These are phyloP conservation scores for Rhopalosiphum padi DNA, from an alignment of 1,140 invertebrate species.

Conservation along the genomic window DNA sequence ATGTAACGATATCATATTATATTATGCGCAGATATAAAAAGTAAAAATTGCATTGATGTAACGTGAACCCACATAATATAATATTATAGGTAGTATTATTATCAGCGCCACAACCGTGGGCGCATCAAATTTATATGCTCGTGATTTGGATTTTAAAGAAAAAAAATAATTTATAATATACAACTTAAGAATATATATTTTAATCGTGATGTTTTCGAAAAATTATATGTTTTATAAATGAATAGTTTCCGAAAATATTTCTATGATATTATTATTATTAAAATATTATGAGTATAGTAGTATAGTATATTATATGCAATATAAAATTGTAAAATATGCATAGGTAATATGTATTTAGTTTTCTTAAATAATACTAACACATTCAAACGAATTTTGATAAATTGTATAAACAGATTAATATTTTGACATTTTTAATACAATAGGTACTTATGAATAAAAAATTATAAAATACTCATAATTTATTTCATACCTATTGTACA, in stretches of 20 bases:
- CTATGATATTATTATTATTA: not conserved
- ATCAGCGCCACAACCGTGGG: not conserved
- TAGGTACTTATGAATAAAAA: not conserved
- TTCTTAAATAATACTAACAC: too few species aligned
- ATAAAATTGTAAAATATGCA: not conserved
- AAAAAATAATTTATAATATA: not conserved
- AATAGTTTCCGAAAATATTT: not conserved
- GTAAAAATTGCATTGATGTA: conserved; percentile 1
- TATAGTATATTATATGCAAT: not conserved
- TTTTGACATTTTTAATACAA: not conserved
- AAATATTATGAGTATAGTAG: not conserved
- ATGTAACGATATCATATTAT: not conserved
- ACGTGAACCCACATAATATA: not conserved
- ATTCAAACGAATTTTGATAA: not conserved
- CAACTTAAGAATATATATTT: not conserved
- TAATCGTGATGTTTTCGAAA: not conserved
- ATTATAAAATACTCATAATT: not conserved
- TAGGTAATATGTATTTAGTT: too few species aligned
- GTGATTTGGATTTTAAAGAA: not conserved
- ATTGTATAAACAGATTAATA: not conserved
- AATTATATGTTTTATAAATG: not conserved
- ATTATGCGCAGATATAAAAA: not conserved
- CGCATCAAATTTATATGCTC: not conserved
- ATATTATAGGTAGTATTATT: not conserved
- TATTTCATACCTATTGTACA: too few species aligned